Percentiles rank a stretch among this genome's conserved stretches.
Evolutionary conservation across 2,888 invertebrate species (phyloP).

Genomic region (Nipponacmea schrenckii): DNA sequence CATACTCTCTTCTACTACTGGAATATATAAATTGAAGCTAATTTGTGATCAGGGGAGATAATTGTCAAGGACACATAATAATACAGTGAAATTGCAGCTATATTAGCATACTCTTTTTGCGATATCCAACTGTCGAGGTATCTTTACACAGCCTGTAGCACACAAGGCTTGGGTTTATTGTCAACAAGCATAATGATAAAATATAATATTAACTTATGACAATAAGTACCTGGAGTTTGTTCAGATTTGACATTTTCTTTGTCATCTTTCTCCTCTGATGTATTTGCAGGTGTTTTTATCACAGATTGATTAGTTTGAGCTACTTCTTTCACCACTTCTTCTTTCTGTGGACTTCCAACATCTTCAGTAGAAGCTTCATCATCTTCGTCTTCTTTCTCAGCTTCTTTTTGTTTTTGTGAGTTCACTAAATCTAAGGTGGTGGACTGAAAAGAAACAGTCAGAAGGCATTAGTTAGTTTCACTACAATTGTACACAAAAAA

Average conservation of each 20-base stretch:
- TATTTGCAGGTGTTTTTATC: too few relatives aligned
- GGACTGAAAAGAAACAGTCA: slow-evolving; percentile 34
- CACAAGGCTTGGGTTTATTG: too few relatives aligned
- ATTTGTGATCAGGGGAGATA: too few relatives aligned
- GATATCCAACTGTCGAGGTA: too few relatives aligned
- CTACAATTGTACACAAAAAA: too few relatives aligned
- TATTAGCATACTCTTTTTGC: too few relatives aligned
- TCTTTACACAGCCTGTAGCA: too few relatives aligned
- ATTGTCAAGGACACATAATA: too few relatives aligned
- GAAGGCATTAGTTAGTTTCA: not conserved
- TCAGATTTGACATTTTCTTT: not conserved
- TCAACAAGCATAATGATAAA: too few relatives aligned
- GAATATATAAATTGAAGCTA: not conserved
- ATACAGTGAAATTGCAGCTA: too few relatives aligned
- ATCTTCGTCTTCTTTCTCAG: slow-evolving; percentile 33
- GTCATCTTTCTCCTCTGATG: not conserved
- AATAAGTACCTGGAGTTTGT: not conserved
- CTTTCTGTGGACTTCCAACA: slow-evolving; percentile 20
- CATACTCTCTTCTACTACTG: not conserved
- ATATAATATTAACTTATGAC: too few relatives aligned
- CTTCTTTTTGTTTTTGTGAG: slow-evolving; percentile 39
- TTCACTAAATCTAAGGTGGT: slow-evolving; percentile 49
- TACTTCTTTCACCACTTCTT: slow-evolving; percentile 22
- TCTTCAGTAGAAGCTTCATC: slow-evolving; percentile 38
- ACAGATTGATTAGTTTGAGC: slow-evolving; percentile 9